A percentile compares a stretch with the other conserved stretches of the same genome.
phyloP scores from a whole-genome alignment of 2,797 vertebrate genomes.

The Squalus acanthias region DNA sequence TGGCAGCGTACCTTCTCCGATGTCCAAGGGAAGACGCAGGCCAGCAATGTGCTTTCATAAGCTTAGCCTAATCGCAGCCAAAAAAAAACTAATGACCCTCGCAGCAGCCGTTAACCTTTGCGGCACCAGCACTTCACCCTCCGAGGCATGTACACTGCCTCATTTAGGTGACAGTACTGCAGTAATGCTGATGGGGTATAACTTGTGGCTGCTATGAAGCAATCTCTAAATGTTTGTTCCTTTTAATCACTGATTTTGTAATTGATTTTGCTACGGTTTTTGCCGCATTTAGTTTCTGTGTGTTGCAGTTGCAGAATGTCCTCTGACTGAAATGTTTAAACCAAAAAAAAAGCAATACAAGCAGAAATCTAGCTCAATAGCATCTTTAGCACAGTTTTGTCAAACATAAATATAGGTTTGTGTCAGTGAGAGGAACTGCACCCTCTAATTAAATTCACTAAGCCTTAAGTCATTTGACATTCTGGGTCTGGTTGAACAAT shows the following conservation, averaged over 20 bases:
- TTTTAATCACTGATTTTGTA: slow-evolving; percentile 7
- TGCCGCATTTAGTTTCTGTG: background rate
- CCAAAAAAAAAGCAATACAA: background rate
- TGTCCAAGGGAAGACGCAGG: background rate
- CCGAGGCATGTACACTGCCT: background rate
- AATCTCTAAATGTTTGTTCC: background rate
- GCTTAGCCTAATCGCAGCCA: background rate
- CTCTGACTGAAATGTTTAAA: background rate
- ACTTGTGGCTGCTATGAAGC: background rate
- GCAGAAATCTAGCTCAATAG: background rate
- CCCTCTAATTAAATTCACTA: slow-evolving; percentile 26
- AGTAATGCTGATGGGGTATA: background rate
- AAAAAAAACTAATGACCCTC: background rate
- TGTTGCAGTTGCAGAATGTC: background rate
- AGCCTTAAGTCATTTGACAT: slow-evolving; percentile 21
- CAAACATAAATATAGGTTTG: slow-evolving; percentile 28
- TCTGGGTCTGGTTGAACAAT: background rate
- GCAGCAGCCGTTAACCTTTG: background rate
- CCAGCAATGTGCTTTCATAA: background rate
- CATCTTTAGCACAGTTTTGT: background rate
- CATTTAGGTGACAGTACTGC: slow-evolving; percentile 6
- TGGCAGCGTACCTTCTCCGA: background rate
- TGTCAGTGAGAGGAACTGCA: background rate
- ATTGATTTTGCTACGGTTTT: background rate
- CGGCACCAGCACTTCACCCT: background rate